Conservation (phyloP, 2,797 vertebrate genomes). For the Triplophysa yarkandensis region DNA sequence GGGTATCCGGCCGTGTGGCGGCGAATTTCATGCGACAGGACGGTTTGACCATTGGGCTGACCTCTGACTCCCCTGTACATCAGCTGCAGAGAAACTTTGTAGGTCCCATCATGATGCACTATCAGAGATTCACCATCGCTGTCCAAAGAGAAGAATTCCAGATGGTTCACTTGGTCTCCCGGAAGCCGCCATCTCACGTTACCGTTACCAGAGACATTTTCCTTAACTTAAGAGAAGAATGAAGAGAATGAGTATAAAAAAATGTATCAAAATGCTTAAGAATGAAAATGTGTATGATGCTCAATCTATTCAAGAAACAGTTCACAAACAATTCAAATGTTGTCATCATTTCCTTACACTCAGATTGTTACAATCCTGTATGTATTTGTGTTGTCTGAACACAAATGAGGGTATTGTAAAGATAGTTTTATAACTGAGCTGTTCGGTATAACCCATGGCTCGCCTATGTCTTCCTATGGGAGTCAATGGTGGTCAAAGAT, state of each 20-base stretch:
- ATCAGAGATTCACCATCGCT: neutral
- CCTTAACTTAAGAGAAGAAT: neutral
- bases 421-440: too few species aligned
- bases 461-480: too few species aligned
- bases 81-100: slow-evolving; percentile 48
- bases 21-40: neutral
- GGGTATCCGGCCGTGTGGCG: rapidly evolving
- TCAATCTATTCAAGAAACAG: too few species aligned
- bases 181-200: neutral
- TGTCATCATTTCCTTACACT: too few species aligned
- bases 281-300: neutral
- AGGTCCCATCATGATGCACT: slow-evolving; percentile 10
- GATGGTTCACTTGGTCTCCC: rapidly evolving
- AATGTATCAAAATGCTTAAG: neutral
- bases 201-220: rapidly evolving
- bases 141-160: neutral
- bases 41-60: rapidly evolving
- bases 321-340: too few species aligned
- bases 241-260: neutral
- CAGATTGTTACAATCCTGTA: too few species aligned
- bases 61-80: neutral
- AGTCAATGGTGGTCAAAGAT: too few species aligned
- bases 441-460: too few species aligned
- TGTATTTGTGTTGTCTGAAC: too few species aligned
- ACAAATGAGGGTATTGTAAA: too few species aligned